These are phyloP conservation scores for Sycophila sp. DNA, from an alignment of 1,140 invertebrate species.

Conservation along the genomic window DNA sequence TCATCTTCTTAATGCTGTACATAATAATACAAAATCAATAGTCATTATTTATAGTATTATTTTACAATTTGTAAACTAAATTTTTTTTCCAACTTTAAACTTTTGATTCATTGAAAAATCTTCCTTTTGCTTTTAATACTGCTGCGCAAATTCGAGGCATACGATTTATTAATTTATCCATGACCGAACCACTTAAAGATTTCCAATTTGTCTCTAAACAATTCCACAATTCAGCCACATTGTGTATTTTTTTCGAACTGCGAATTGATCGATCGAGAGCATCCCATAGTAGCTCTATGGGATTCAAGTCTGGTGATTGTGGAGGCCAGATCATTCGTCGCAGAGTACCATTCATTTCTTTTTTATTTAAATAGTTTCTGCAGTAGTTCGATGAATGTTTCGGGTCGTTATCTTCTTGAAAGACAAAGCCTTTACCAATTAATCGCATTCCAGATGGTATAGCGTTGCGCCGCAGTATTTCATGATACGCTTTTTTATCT, in stretches of 20 bases:
- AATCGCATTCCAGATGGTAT: constrained; percentile 38
- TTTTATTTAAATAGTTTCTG: constrained; percentile 42
- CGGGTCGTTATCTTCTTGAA: constrained; percentile 53
- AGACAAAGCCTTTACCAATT: constrained; percentile 36
- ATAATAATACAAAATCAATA: too few species aligned
- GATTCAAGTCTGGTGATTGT: constrained; percentile 55
- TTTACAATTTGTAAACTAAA: too few species aligned
- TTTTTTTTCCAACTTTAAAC: too few species aligned
- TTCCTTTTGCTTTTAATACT: background rate
- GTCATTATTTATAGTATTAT: too few species aligned
- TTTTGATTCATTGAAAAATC: background rate
- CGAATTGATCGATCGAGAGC: constrained; percentile 43
- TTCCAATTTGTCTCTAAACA: background rate
- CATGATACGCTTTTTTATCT: constrained; percentile 40
- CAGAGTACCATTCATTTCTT: constrained; percentile 31
- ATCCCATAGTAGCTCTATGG: constrained; percentile 52
- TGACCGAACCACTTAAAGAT: background rate
- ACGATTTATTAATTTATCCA: background rate
- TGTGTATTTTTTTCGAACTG: background rate
- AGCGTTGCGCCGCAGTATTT: constrained; percentile 40
- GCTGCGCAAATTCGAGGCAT: background rate
- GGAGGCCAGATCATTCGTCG: constrained; percentile 46
- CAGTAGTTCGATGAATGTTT: constrained; percentile 19
- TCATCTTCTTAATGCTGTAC: too few species aligned
- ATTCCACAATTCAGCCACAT: background rate